Evolutionary conservation across 2,113 vertebrate genomes (phyloP), one percentile per base, ranked within the genome.

Genomic region (Scytalopus superciliaris): DNA sequence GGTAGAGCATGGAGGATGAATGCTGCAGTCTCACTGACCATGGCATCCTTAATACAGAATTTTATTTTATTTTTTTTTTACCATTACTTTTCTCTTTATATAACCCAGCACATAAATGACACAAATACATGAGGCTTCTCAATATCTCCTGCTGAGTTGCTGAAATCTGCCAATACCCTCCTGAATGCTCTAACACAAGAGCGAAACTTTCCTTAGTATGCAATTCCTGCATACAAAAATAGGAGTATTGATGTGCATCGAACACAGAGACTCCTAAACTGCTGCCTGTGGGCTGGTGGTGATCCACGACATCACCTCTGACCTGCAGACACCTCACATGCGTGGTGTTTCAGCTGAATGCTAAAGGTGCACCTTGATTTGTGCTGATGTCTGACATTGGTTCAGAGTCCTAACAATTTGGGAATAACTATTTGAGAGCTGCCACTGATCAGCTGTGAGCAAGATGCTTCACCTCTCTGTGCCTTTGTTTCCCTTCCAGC

Each of bases 401-500:
- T 60, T 67, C 47, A 55, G 63, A 84, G 55, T 59, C 37, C 47
- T 70, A 74, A 75, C 39, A 68, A 52, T 75, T 87, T 42, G 47
- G n/a, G 64, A 89, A 84, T 63, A 73, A 69, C 53, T 42, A 10
- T 49, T 68, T 60, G 44, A 92, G 64, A 70, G 50, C 45, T 78
- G 68, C 56, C 90, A 64, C 60, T 90, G 93, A 87, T 95, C 93
- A 92, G 88, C 90, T 96, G 85, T 81, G 76, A 90, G 74, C 93
- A 96, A 95, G 85, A 96, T 80, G 69, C 64, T 94, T 95, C 90
- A 90, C 92, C 92, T 93, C 73, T 64, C 25, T 75, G 49, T 87
- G 76, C 83, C 80, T 96, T 93, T 93, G 64, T 92, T 95, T 90
- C 88, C 94, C 80, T 92, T 92, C 90, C 88, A 92, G 77, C 76